These are phyloP conservation scores for Drosophila nikananu DNA, from an alignment of 1,140 invertebrate species.

Conservation along the genomic window DNA sequence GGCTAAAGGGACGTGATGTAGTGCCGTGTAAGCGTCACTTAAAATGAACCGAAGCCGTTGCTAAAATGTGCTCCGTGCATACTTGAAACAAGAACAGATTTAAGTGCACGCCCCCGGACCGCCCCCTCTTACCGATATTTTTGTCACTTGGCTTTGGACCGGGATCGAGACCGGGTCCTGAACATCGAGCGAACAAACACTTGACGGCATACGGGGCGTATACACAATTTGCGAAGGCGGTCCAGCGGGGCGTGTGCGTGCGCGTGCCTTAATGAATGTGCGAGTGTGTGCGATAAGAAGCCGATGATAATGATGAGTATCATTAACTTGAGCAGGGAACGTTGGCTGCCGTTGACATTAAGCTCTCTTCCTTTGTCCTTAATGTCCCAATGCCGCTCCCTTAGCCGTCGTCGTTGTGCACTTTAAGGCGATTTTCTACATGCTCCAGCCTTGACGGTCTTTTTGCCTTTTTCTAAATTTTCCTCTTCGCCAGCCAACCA, in stretches of 20 bases:
- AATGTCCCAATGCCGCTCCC: not conserved
- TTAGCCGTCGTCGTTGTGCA: conserved; percentile 44
- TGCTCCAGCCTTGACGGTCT: conserved; percentile 56
- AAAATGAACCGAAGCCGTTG: conserved; percentile 65
- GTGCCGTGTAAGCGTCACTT: conserved; percentile 80
- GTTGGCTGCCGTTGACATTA: conserved; percentile 63
- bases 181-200: conserved; percentile 62
- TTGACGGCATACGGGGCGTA: conserved; percentile 59
- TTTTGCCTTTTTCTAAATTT: conserved; percentile 38
- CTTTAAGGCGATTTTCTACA: conserved; percentile 64
- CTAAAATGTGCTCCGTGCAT: conserved; percentile 67
- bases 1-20: conserved; percentile 32
- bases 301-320: conserved; percentile 75
- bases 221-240: conserved; percentile 61
- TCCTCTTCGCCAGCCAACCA: conserved; percentile 38
- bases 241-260: conserved; percentile 55
- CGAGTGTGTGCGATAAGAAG: conserved; percentile 56
- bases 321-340: conserved; percentile 61
- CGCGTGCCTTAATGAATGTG: conserved; percentile 73
- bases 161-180: conserved; percentile 15
- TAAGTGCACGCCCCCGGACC: conserved; percentile 59
- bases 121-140: conserved; percentile 56
- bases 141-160: conserved; percentile 61
- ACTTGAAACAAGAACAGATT: conserved; percentile 78
- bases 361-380: conserved; percentile 50